Percentiles rank a stretch among this genome's conserved stretches.
Conservation (phyloP, 2,113 vertebrate genomes). For the Cephalopterus ornatus region DNA sequence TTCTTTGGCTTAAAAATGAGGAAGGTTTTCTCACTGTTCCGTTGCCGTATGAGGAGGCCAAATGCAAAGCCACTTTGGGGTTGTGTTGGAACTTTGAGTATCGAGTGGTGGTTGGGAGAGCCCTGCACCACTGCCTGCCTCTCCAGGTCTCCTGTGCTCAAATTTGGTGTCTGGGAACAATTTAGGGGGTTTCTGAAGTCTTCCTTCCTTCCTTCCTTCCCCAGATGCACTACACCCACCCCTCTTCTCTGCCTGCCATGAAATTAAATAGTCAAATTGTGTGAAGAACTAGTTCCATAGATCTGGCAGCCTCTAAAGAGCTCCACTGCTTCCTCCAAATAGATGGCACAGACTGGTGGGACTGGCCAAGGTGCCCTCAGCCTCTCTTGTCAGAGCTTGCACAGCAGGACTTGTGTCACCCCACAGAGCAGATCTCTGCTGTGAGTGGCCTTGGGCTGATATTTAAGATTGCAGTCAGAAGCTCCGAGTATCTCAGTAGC, state of each 20-base stretch:
- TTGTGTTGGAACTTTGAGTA: not conserved
- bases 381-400: not conserved
- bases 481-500: rapidly evolving
- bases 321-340: not conserved
- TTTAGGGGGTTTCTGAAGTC: rapidly evolving
- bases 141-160: not conserved
- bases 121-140: not conserved
- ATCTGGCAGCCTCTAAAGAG: not conserved
- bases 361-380: not conserved
- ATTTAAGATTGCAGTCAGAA: not conserved
- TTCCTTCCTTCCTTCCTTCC: not conserved
- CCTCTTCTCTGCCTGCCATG: not conserved
- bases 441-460: not conserved
- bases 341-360: not conserved
- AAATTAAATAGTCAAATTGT: not conserved
- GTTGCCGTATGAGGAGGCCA: not conserved
- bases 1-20: not conserved
- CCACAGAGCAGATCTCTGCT: not conserved
- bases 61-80: not conserved
- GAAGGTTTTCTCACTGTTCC: not conserved
- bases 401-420: not conserved
- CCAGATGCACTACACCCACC: not conserved
- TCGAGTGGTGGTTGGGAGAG: not conserved
- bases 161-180: rapidly evolving
- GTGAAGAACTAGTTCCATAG: not conserved